A percentile compares a stretch with the other conserved stretches of the same genome.
These are phyloP conservation scores for Zaprionus ornatus DNA, from an alignment of 1,140 invertebrate species.

Conservation along the genomic window DNA sequence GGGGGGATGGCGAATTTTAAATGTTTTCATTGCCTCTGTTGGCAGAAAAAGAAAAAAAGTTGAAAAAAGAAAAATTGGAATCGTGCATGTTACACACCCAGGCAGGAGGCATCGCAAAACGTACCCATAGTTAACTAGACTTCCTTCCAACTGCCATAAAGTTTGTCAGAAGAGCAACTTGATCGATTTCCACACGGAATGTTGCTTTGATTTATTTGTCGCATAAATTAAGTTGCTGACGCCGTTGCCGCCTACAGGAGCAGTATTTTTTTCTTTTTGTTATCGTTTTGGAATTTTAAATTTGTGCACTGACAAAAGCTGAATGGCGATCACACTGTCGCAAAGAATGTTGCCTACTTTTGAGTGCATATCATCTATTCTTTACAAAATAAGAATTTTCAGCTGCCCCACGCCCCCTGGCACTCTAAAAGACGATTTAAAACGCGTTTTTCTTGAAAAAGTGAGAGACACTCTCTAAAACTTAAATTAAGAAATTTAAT, in stretches of 20 bases:
- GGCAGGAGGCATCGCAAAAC: neutral
- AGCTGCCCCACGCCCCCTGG: too few species aligned
- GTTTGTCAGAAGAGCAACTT: constrained; percentile 21
- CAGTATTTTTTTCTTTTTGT: constrained; percentile 1
- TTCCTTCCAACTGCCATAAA: constrained; percentile 18
- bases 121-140: constrained; percentile 33
- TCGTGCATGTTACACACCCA: constrained; percentile 3
- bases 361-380: too few species aligned
- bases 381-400: too few species aligned
- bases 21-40: constrained; percentile 18
- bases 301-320: constrained; percentile 31
- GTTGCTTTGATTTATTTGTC: constrained; percentile 28
- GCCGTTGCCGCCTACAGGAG: neutral
- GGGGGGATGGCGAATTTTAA: constrained; percentile 22
- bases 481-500: too few species aligned
- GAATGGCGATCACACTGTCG: neutral
- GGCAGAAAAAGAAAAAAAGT: neutral
- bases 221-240: constrained; percentile 4
- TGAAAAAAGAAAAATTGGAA: constrained; percentile 13
- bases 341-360: constrained; percentile 50
- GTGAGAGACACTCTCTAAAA: too few species aligned
- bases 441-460: too few species aligned
- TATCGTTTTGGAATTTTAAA: constrained; percentile 14
- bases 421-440: too few species aligned
- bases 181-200: constrained; percentile 31